These are phyloP conservation scores for Frieseomelitta varia DNA, from an alignment of 1,140 invertebrate species.

Conservation along the genomic window DNA sequence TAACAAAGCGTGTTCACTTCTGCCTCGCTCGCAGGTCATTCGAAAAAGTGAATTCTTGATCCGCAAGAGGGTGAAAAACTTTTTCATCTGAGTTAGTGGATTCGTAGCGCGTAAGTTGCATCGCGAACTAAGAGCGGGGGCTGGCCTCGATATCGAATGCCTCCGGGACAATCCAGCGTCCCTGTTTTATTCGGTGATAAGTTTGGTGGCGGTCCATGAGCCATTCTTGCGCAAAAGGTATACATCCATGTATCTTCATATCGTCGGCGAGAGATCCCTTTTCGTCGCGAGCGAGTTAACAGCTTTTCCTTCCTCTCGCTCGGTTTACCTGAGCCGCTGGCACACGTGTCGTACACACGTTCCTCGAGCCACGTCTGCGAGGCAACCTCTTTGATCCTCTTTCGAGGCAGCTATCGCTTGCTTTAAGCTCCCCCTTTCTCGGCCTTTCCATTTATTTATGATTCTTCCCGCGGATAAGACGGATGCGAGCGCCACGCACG, in stretches of 20 bases:
- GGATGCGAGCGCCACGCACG: background rate
- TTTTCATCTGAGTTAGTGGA: too few relatives aligned
- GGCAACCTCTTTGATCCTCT: constrained; percentile 29
- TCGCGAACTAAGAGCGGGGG: background rate
- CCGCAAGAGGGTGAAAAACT: too few relatives aligned
- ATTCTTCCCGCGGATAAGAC: constrained; percentile 18
- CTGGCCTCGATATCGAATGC: background rate
- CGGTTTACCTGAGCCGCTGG: background rate
- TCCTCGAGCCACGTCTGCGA: background rate
- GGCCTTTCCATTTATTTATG: constrained; percentile 14
- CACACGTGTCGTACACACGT: background rate
- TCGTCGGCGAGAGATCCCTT: background rate
- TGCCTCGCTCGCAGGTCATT: too few relatives aligned
- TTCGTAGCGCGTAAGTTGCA: too few relatives aligned
- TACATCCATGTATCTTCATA: background rate
- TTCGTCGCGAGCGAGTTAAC: background rate
- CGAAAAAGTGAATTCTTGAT: too few relatives aligned
- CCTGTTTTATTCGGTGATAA: background rate
- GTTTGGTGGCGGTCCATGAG: background rate
- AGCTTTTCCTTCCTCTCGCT: background rate
- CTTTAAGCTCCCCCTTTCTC: background rate
- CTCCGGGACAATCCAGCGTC: background rate
- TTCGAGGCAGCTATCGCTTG: background rate
- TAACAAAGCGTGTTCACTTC: too few relatives aligned
- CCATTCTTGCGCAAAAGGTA: too few relatives aligned